A percentile compares a stretch with the other conserved stretches of the same genome.
Conservation (phyloP, 1,140 invertebrate genomes). For the Oryctes rhinoceros region DNA sequence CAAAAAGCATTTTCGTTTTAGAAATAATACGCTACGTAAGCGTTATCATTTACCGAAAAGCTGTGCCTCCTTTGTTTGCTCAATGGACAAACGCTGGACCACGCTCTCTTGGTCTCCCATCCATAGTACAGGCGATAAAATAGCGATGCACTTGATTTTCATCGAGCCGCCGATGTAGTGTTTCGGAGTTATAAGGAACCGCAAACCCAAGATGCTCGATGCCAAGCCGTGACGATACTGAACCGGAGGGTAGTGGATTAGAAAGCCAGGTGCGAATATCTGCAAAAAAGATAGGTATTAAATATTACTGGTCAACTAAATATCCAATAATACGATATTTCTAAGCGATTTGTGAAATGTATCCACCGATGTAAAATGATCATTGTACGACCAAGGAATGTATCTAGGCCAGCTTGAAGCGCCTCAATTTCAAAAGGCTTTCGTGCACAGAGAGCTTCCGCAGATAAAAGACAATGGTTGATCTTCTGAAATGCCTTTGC, state of each 20-base stretch:
- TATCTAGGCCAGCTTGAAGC: too few relatives aligned
- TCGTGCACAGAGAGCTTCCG: too few relatives aligned
- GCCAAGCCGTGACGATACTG: conserved; percentile 67
- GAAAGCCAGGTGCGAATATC: conserved; percentile 62
- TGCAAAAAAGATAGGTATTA: conserved; percentile 43
- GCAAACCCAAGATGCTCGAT: conserved; percentile 65
- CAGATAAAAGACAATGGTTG: too few relatives aligned
- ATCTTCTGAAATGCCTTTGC: neutral
- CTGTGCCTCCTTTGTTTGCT: conserved; percentile 68
- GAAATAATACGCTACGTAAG: neutral
- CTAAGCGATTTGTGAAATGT: too few relatives aligned
- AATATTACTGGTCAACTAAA: neutral
- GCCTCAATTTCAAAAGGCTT: too few relatives aligned
- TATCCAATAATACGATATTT: too few relatives aligned
- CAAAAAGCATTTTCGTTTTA: too few relatives aligned
- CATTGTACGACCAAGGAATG: too few relatives aligned
- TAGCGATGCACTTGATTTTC: conserved; percentile 69
- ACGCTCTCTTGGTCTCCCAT: conserved; percentile 66
- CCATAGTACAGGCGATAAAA: conserved; percentile 67
- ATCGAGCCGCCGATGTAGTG: conserved; percentile 67
- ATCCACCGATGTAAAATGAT: too few relatives aligned
- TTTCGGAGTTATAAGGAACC: conserved; percentile 62
- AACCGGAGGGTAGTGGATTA: conserved; percentile 63
- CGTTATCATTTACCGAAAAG: conserved; percentile 62
- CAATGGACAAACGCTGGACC: conserved; percentile 64